Evolutionary conservation across 2,113 vertebrate genomes (phyloP), one percentile per base, ranked within the genome.

Genomic region (Bubo blakistoni): DNA sequence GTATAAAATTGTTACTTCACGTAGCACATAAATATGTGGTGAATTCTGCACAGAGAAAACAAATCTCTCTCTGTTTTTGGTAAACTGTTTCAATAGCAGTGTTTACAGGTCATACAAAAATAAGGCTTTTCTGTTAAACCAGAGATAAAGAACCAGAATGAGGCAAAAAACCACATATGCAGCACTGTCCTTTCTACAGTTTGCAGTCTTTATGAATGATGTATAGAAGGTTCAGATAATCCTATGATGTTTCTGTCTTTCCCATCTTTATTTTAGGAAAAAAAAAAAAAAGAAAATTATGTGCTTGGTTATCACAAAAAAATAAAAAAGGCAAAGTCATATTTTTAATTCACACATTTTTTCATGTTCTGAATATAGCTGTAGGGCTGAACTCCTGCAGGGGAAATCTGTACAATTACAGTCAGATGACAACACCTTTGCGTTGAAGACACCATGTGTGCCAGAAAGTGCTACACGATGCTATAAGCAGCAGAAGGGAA

Each of bases 311-410:
- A 76, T 88, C 40, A 85, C 36, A 14, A 11, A 29, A 38, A 38
- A 63, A 32, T 29, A 51, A 30, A n/a, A 65, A 36, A 19, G 15
- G 6, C 25, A n/a, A 83, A 79, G 22, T 61, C 5, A 2, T 84
- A 47, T 86, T 92, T 92, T 91, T 92, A 85, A 84, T 91, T 89
- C 78, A 82, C 24, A 44, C 12, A 17, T 73, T 80, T 95, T 47
- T 81, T 92, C 3, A 1, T 91, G 49, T 58, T 91, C 52, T 77
- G 79, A 85, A 92, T 83, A 57, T 88, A 95, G 42, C 29, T 76
- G 47, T 52, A 81, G 25, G 89, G 77, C n/a, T 94, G 65, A 65
- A 76, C 81, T 86, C 55, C 32, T 77, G 19, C 34, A 62, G 67
- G 32, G 51, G 36, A 92, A 61, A 81, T 51, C 36, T 72, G 70